phyloP scores from a whole-genome alignment of 2,113 vertebrate species.

The Forbesichthys papilliferus region DNA sequence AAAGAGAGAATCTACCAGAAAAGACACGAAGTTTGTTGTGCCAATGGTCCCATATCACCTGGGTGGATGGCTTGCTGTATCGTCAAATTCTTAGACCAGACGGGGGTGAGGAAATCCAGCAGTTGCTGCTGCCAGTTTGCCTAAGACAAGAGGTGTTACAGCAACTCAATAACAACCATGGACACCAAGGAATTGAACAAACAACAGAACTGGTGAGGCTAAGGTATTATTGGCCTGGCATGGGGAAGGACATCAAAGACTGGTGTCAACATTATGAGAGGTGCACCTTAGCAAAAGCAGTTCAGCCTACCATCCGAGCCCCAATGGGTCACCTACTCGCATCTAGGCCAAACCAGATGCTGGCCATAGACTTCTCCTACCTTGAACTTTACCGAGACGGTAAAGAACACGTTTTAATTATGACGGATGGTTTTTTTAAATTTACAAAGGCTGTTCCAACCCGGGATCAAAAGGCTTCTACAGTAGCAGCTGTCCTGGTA shows the following conservation, averaged over 20 bases:
- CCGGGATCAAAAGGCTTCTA: too few species aligned
- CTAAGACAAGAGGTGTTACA: neutral
- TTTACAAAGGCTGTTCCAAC: too few species aligned
- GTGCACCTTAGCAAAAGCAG: neutral
- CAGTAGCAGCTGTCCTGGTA: too few species aligned
- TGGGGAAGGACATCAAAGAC: neutral
- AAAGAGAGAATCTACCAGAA: neutral
- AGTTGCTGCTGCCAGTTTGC: neutral
- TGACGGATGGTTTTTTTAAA: too few species aligned
- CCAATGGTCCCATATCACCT: neutral
- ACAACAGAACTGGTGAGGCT: neutral
- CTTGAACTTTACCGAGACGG: too few species aligned
- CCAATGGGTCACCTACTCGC: neutral
- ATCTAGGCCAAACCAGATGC: slow-evolving; percentile 1
- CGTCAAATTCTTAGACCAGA: neutral
- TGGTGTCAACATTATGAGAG: slow-evolving; percentile 3
- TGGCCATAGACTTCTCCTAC: too few species aligned
- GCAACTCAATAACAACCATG: neutral
- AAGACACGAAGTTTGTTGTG: neutral
- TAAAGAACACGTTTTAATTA: too few species aligned
- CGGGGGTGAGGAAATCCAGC: neutral
- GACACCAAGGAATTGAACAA: neutral
- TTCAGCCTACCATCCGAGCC: neutral
- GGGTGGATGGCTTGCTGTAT: neutral
- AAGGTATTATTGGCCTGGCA: neutral